Evolutionary conservation across 2,888 invertebrate species (phyloP), one percentile per base, ranked within the genome.

Genomic region (Polydesmus complanatus): DNA sequence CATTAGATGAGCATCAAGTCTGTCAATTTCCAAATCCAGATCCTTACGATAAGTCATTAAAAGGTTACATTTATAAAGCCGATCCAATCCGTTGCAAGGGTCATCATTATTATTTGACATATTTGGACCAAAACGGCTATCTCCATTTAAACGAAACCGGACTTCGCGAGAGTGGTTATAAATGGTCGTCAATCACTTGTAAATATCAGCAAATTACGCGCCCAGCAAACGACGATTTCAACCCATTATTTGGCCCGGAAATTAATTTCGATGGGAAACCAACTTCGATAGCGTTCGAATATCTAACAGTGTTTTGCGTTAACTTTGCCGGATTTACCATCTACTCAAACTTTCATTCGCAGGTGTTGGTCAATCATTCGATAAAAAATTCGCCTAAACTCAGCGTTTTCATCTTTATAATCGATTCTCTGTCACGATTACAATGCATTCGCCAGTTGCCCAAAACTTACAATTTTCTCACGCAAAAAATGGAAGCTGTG

Each of bases 401-500:
- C 2, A 90, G 86, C 66, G 81, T 94, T 0, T 77, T 93, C 64
- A 76, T 93, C 37, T 74, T 93, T 64, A 93, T 93, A 8, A 75
- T 92, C 54, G 93, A 93, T 71, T 85, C 89, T 11, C 81, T 93
- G 26, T 93, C 93, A 0, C 80, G 91, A 66, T 76, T 89, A 64
- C 91, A 91, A 73, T 85, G 92, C 67, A 81, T 86, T 65, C 80
- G 93, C 53, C 87, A 87, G 68, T 85, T 93, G 85, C 86, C 86
- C 0, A 79, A 78, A 68, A 88, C 88, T 0, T 74, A 80, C 21
- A 71, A 77, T 1, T 81, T 78, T 66, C 75, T 90, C 57, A 76
- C 79, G 62, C 54, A 47, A 1, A 73, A 80, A 19, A 75, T 86
- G 63, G 79, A 79, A 18, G 84, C 84, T 49, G 79, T 88, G 57